Percentiles rank a stretch among this genome's conserved stretches.
These are phyloP conservation scores for Lipotes vexillifer DNA, from an alignment of 2,113 vertebrate species.

Conservation along the genomic window DNA sequence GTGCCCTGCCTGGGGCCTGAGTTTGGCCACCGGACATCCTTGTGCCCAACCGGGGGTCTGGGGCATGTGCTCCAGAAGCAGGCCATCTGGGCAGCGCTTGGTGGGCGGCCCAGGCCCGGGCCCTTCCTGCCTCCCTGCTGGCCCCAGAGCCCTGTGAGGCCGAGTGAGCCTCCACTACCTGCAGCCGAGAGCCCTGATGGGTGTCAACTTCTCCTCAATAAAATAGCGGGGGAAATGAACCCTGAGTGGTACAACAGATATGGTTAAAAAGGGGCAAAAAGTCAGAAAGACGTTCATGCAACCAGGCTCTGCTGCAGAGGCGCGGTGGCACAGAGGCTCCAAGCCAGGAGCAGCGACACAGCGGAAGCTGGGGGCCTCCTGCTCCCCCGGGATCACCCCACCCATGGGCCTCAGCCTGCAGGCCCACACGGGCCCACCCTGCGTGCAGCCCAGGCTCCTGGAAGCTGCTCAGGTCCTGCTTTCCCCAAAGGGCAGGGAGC, in stretches of 20 bases:
- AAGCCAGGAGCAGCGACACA: background rate
- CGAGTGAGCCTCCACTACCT: background rate
- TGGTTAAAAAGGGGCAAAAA: background rate
- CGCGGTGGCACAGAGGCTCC: background rate
- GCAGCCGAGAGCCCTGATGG: background rate
- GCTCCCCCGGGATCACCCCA: background rate
- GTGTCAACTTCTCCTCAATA: background rate
- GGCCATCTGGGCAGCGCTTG: background rate
- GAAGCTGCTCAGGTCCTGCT: background rate
- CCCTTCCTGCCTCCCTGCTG: background rate
- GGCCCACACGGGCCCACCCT: too few species aligned
- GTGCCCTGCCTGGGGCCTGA: background rate
- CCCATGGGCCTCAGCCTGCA: background rate
- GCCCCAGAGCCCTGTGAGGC: background rate
- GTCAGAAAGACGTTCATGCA: background rate
- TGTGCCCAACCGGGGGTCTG: background rate
- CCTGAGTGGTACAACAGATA: background rate
- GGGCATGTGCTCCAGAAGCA: background rate
- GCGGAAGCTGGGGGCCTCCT: background rate
- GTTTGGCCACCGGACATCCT: background rate
- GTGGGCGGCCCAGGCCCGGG: rapidly evolving
- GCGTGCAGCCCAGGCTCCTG: background rate
- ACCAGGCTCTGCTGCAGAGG: background rate
- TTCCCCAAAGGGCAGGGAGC: background rate
- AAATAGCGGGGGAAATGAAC: background rate